Base-by-base conservation (phyloP, 2,888 invertebrate genomes). In the Leptarthrus brevirostris region DNA sequence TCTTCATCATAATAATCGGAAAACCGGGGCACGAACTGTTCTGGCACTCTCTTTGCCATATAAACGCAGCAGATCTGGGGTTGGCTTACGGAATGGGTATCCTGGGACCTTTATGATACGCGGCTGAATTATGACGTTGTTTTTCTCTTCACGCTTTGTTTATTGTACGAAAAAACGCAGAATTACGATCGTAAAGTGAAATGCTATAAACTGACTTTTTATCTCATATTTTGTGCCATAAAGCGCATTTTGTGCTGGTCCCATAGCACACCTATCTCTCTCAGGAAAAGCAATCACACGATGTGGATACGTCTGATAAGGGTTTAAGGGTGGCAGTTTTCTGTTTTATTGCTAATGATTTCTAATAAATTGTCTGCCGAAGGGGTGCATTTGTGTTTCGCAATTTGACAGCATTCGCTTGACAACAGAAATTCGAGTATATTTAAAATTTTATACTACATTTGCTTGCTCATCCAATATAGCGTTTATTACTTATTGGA, bases 1-100 rank as follows among this genome's bases (percentile, higher is more conserved):
- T 69, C 69, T 69, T 52, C 69, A 69, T 69, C 69, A 69, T 69
- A 69, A 69, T 69, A 69, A 69, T 69, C 69, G 30, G 16, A 69
- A 66, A 34, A 30, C 69, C n/a, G 8, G 36, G 34, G 22, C 14
- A 30, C 16, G 12, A 44, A 30, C 49, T 30, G 18, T 22, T 47
- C 52, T 26, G 49, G 30, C 52, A 30, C 52, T 18, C 52, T 34
- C 5, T 18, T 20, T 8, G 14, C 18, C 34, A n/a, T 18, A 3
- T 6, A 34, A 49, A 30, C 18, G n/a, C 10, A 69, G 34, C n/a
- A 47, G 8, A 22, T 30, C 10, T 54, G 26, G 40, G 40, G 40
- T 40, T 12, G n/a, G 8, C 12, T n/a, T 8, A 3, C 40, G 6
- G 3, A 3, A 69, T 69, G 52, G 52, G 52, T 30, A 24, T 20